Evolutionary conservation across 2,888 invertebrate species (phyloP), one percentile per base, ranked within the genome.

Genomic region (Podabrus alpinus): DNA sequence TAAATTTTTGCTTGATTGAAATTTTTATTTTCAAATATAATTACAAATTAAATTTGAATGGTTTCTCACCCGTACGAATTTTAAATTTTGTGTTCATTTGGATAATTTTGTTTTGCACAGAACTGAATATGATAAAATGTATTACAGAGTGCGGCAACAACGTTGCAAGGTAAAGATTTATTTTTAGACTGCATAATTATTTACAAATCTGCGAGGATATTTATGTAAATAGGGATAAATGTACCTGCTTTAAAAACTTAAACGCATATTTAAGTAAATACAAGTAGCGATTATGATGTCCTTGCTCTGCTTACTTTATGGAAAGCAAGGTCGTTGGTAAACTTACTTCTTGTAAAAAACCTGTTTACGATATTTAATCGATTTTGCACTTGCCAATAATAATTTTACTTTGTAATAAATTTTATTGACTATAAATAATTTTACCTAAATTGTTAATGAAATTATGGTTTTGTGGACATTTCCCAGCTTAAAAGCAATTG

Each of bases 241-340:
- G 7, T 45, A n/a, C 45, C 24, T 45, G n/a, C n/a, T 45, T 45
- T n/a, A 45, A 45, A 45, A 45, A 45, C n/a, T 45, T 45, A 45
- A 45, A 45, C n/a, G 45, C 45, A 45, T 45, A n/a, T 45, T 45
- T 45, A 45, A 45, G 45, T 45, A 45, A 45, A 45, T 45, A 45
- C 45, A n/a, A 45, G 45, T 45, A n/a, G 45, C 45, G 45, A 45
- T 45, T 45, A 45, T 2, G n/a, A 45, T 21, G 62, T 64, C 62
- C 62, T 64, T 64, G 62, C 62, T n/a, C 62, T 19, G 62, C 16
- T 64, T 64, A 64, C 17, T 64, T 17, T 64, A 21, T 64, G 62
- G 62, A 64, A 64, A 64, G 62, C 62, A 64, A 64, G 62, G 62
- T 64, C 62, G 17, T 64, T 61, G 17, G 9, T 64, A 64, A 64